Base-by-base conservation (phyloP, 1,140 invertebrate species). In the Sitobion miscanthi region DNA sequence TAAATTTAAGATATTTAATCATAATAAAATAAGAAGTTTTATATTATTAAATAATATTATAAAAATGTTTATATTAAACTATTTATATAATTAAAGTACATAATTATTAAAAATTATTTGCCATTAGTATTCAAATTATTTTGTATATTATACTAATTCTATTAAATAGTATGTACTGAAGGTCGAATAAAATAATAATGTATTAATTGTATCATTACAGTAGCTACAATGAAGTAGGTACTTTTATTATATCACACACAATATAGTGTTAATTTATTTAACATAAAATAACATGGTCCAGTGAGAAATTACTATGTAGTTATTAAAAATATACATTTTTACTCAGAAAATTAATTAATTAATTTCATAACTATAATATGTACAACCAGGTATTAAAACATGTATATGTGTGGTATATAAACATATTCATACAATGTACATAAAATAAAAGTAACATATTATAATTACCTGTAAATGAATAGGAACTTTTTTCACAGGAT, bases 401-500 rank as follows among this genome's bases (percentile, higher is more conserved):
- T 45, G 17, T 0, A 20, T 45, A 23, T 1, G 49, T 49, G n/a
- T 11, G 35, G 35, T 25, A 35, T 49, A n/a, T 88, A 89, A 7
- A 54, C 30, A 62, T 52, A 69, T 54, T 17, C 20, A 62, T 45
- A 30, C 52, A 38, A 54, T 21, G 2, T 54, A 54, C 7, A 8
- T 25, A 49, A 87, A 87, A 30, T 35, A 30, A 42, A 62, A 62
- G 38, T 85, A 94, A 77, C 47, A 82, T 88, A 87, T 95, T 87
- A 83, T 95, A 35, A 96, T 96, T 95, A 98, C 98, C 97, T 99
- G 98, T 94, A 99, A 96, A 96, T 99, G 98, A 95, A 99, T 98
- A 62, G 98, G 98, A 89, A 99, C 98, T 96, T 99, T 99, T 95
- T 98, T 99, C 94, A 98, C 98, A 94, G 97, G 96, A 93, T 96